Evolutionary conservation across 2,797 vertebrate genomes (phyloP).

Genomic region (Phrynocephalus forsythii): DNA sequence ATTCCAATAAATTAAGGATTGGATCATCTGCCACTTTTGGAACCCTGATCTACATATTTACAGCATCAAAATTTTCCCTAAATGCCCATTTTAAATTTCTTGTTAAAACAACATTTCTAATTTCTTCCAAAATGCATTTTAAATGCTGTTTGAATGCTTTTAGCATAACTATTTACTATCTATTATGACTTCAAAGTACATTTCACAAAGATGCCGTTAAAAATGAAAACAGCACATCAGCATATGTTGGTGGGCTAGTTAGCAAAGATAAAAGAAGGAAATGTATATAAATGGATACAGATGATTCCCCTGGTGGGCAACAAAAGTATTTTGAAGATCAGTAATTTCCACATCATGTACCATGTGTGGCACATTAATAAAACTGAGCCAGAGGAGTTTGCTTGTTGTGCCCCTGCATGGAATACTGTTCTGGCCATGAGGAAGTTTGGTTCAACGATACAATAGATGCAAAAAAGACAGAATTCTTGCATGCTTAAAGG

Average conservation of each 20-base stretch:
- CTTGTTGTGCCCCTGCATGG: neutral
- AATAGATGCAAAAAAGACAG: neutral
- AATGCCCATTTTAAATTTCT: slow-evolving; percentile 7
- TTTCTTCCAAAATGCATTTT: slow-evolving; percentile 27
- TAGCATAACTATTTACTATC: slow-evolving; percentile 3
- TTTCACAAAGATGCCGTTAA: slow-evolving; percentile 8
- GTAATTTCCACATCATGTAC: neutral
- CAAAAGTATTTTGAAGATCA: neutral
- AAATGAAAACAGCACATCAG: neutral
- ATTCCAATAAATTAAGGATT: neutral
- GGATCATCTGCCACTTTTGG: neutral
- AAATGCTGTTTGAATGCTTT: slow-evolving; percentile 11
- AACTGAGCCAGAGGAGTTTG: neutral
- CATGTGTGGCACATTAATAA: neutral
- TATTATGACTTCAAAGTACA: slow-evolving; percentile 6
- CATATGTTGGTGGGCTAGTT: neutral
- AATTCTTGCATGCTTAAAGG: neutral
- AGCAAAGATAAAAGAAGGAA: neutral
- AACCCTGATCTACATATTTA: slow-evolving; percentile 8
- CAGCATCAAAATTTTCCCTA: neutral
- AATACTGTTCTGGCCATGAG: neutral
- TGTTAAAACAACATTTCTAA: slow-evolving; percentile 7
- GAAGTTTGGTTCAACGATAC: neutral
- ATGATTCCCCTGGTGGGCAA: neutral
- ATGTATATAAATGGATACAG: too few species aligned